A percentile compares a stretch with the other conserved stretches of the same genome.
Conservation (phyloP, 2,797 vertebrate genomes). For the Gorsachius magnificus region DNA sequence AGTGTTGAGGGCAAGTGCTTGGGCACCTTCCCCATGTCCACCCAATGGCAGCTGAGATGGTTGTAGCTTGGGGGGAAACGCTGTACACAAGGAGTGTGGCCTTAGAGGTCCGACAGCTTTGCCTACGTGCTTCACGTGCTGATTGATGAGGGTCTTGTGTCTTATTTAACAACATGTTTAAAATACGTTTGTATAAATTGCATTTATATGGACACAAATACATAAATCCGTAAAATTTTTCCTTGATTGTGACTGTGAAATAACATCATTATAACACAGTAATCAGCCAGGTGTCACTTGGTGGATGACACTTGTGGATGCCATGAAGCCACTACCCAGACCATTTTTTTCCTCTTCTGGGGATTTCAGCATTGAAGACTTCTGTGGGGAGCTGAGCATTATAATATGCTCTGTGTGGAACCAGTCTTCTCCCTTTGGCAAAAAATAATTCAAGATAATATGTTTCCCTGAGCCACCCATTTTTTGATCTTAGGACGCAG, state of each 20-base stretch:
- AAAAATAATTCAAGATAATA: background rate
- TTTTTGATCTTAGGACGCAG: background rate
- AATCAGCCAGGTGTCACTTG: background rate
- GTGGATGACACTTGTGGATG: background rate
- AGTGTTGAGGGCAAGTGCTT: background rate
- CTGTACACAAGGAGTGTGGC: accelerated
- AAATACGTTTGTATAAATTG: background rate
- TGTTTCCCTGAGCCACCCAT: background rate
- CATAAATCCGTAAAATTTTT: background rate
- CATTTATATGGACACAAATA: background rate
- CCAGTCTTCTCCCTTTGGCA: background rate
- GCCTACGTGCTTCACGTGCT: background rate
- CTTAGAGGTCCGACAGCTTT: background rate
- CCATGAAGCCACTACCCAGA: background rate
- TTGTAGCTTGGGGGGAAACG: background rate
- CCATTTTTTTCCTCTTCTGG: too few relatives aligned
- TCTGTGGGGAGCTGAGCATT: background rate
- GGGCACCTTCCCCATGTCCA: background rate
- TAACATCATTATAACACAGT: too few relatives aligned
- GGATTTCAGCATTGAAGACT: background rate
- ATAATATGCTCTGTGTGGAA: background rate
- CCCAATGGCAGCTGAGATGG: background rate
- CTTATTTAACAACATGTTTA: background rate
- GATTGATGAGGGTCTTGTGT: background rate
- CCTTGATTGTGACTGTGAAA: background rate